Evolutionary conservation across 1,140 invertebrate genomes (phyloP).

Genomic region (Metaphire vulgaris): DNA sequence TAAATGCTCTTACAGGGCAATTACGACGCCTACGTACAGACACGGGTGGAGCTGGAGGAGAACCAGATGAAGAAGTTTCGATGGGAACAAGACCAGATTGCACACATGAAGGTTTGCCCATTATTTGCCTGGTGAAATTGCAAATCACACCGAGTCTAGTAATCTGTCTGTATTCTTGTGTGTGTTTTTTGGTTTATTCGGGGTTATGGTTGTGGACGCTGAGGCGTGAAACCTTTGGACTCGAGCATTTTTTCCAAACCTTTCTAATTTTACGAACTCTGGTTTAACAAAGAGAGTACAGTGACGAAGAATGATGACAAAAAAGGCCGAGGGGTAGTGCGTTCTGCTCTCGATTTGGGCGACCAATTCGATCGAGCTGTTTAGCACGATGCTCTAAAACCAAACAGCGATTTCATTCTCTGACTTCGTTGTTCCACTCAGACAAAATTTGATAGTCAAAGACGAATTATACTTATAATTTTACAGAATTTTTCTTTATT

Average conservation of each 20-base stretch:
- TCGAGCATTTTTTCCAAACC: no score
- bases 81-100: constrained; percentile 99
- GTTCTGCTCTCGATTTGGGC: constrained; percentile 28
- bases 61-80: constrained; percentile 99
- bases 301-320: constrained; percentile 48
- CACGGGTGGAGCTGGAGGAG: constrained; percentile 86
- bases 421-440: constrained; percentile 17
- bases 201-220: no score
- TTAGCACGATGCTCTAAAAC: constrained; percentile 40
- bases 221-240: no score
- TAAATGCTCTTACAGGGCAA: constrained; percentile 65
- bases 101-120: constrained; percentile 87
- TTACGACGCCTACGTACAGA: constrained; percentile 91
- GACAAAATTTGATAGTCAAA: constrained; percentile 4
- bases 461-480: constrained; percentile 4
- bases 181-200: no score
- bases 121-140: constrained; percentile 19
- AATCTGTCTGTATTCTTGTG: no score
- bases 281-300: no score
- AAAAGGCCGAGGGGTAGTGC: constrained; percentile 50
- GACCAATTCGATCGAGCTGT: constrained; percentile 33
- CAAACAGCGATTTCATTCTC: constrained; percentile 34
- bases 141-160: no score
- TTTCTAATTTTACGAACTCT: no score
- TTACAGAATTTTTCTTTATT: background rate